Evolutionary conservation across 2,797 vertebrate genomes (phyloP).

Genomic region (Gadopsis marmoratus): DNA sequence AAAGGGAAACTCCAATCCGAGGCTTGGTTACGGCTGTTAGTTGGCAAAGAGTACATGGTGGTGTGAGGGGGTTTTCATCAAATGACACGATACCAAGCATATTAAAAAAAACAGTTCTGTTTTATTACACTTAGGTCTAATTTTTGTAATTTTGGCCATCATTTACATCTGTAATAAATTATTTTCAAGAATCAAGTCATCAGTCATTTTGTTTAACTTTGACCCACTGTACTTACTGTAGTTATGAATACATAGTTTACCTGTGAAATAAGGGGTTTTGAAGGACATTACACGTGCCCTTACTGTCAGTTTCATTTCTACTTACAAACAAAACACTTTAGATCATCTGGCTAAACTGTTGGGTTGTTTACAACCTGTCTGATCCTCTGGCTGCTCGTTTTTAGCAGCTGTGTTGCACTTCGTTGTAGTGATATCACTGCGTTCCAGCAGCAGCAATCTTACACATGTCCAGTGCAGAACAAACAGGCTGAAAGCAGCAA

Average conservation of each 20-base stretch:
- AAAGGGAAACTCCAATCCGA: conserved; percentile 31
- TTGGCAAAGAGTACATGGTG: conserved; percentile 27
- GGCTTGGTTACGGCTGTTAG: not conserved
- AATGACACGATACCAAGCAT: conserved; percentile 14
- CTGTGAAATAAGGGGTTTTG: not conserved
- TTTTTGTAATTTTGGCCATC: not conserved
- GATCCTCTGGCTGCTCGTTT: not conserved
- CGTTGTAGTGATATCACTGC: too few relatives aligned
- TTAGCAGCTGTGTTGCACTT: not conserved
- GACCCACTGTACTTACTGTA: not conserved
- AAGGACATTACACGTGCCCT: not conserved
- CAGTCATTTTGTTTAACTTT: too few relatives aligned
- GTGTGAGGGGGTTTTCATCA: conserved; percentile 17
- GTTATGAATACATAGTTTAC: not conserved
- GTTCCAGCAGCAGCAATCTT: too few relatives aligned
- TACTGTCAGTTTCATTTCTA: too few relatives aligned
- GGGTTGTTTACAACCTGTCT: not conserved
- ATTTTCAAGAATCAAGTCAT: not conserved
- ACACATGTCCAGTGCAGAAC: too few relatives aligned
- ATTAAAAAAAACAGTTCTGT: not conserved
- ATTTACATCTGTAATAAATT: not conserved
- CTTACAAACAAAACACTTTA: not conserved
- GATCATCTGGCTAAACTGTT: not conserved
- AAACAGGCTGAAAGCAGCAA: too few relatives aligned
- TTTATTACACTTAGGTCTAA: not conserved